A percentile compares a stretch with the other conserved stretches of the same genome.
These are phyloP conservation scores for Drosophila ercepeae DNA, from an alignment of 1,140 invertebrate genomes.

Conservation along the genomic window DNA sequence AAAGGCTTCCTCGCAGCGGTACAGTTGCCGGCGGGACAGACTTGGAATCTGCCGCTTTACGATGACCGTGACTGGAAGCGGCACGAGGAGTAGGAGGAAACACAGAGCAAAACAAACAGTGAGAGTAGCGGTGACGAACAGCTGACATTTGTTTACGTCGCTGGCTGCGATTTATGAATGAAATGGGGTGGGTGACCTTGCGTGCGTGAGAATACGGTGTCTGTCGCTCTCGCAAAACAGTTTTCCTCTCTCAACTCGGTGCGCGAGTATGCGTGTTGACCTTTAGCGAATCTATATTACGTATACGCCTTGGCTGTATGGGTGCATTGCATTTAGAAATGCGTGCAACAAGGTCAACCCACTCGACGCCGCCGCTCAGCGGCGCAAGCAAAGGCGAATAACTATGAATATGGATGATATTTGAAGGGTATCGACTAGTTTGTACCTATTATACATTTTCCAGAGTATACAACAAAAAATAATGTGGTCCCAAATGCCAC, in stretches of 20 bases:
- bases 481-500: too few relatives aligned
- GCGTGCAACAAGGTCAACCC: slow-evolving; percentile 71
- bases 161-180: slow-evolving; percentile 70
- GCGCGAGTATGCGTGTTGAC: slow-evolving; percentile 67
- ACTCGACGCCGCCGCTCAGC: slow-evolving; percentile 43
- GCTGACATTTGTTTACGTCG: slow-evolving; percentile 74
- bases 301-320: slow-evolving; percentile 54
- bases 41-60: slow-evolving; percentile 81
- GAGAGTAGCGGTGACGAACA: slow-evolving; percentile 43
- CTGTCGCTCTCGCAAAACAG: slow-evolving; percentile 2
- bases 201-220: slow-evolving; percentile 39
- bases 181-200: slow-evolving; percentile 41
- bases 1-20: slow-evolving; percentile 79
- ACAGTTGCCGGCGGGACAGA: slow-evolving; percentile 71
- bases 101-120: slow-evolving; percentile 30
- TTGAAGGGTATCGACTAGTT: neutral
- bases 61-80: slow-evolving; percentile 62
- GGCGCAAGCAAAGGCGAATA: slow-evolving; percentile 27
- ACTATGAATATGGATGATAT: neutral
- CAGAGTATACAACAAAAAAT: neutral
- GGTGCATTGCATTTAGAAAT: slow-evolving; percentile 71
- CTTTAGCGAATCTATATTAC: slow-evolving; percentile 78
- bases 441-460: neutral
- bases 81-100: slow-evolving; percentile 7
- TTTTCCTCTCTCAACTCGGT: slow-evolving; percentile 10